Evolutionary conservation across 2,113 vertebrate species (phyloP).

Genomic region (Rhipidura dahli): DNA sequence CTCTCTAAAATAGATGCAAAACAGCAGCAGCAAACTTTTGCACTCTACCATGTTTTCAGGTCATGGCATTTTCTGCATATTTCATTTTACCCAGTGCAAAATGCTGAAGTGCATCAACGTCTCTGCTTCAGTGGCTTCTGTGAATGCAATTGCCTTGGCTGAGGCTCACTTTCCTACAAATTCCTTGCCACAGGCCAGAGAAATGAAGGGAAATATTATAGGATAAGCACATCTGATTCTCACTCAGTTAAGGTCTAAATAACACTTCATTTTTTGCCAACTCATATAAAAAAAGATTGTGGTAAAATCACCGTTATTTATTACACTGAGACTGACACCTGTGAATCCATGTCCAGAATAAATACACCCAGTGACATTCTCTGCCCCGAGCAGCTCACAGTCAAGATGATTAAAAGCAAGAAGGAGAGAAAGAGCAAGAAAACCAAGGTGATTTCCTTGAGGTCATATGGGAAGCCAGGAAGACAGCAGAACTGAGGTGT

Average conservation of each 20-base stretch:
- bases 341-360: background rate
- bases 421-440: background rate
- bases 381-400: background rate
- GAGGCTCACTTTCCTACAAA: background rate
- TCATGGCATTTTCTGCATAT: background rate
- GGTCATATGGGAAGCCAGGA: background rate
- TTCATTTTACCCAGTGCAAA: background rate
- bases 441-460: background rate
- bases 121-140: background rate
- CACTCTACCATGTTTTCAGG: background rate
- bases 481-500: background rate
- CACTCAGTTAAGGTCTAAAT: background rate
- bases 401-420: background rate
- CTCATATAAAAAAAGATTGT: background rate
- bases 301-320: background rate
- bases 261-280: background rate
- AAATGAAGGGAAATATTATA: background rate
- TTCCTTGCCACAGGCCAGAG: background rate
- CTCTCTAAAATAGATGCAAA: background rate
- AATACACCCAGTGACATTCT: background rate
- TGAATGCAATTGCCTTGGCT: background rate
- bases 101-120: background rate
- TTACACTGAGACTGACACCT: background rate
- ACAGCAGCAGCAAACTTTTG: background rate
- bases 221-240: background rate